Percentiles rank a stretch among this genome's conserved stretches.
Conservation (phyloP, 1,140 invertebrate species). For the Drosophila chauvacae region DNA sequence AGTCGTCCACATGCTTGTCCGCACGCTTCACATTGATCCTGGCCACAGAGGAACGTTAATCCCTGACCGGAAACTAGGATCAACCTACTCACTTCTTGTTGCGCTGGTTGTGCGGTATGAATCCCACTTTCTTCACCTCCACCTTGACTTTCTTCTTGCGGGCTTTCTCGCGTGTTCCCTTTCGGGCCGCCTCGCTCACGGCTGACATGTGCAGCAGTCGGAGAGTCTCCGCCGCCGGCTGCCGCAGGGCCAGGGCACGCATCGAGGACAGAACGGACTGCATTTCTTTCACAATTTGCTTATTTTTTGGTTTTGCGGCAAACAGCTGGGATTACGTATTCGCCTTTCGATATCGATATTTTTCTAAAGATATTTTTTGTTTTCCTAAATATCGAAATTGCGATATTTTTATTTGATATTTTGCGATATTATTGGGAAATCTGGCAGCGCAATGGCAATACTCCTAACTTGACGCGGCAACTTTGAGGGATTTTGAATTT, state of each 20-base stretch:
- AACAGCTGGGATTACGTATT: conserved; percentile 1
- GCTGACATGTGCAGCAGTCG: conserved; percentile 81
- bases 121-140: conserved; percentile 88
- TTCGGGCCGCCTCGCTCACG: conserved; percentile 88
- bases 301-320: conserved; percentile 17
- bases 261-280: conserved; percentile 65
- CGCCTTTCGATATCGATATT: no score
- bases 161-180: conserved; percentile 90
- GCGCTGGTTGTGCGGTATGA: conserved; percentile 87
- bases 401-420: no score
- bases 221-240: conserved; percentile 47
- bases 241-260: conserved; percentile 65
- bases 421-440: no score
- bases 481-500: no score
- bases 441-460: no score
- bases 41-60: background rate
- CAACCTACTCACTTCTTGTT: conserved; percentile 83
- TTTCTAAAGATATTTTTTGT: no score
- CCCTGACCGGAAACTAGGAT: background rate
- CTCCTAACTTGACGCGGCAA: no score
- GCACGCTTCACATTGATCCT: conserved; percentile 75
- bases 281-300: conserved; percentile 57
- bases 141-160: conserved; percentile 90
- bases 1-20: conserved; percentile 86
- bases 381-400: no score